Evolutionary conservation across 2,797 vertebrate species (phyloP).

Genomic region (Intellagama lesueurii): DNA sequence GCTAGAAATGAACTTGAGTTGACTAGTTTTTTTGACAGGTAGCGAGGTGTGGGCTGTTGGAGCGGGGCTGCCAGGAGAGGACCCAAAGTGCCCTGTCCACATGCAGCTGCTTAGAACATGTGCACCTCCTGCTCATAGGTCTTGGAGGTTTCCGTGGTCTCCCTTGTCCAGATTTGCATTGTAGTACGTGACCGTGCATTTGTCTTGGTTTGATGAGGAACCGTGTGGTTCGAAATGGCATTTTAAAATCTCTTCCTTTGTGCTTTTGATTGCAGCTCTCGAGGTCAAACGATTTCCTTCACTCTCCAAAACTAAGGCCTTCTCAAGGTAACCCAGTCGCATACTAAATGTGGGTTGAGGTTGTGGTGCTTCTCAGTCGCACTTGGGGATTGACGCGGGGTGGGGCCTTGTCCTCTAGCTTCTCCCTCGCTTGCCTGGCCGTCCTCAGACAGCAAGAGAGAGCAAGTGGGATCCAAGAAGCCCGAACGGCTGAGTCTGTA

Average conservation of each 20-base stretch:
- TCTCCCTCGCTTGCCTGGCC: not conserved
- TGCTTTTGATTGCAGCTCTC: conserved; percentile 65
- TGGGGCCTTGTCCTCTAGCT: too few relatives aligned
- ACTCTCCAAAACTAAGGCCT: conserved; percentile 67
- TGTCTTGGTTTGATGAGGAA: rapidly evolving
- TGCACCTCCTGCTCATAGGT: not conserved
- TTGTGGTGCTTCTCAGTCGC: not conserved
- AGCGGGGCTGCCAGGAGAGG: not conserved
- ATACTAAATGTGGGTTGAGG: not conserved
- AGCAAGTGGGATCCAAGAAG: not conserved
- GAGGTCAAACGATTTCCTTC: conserved; percentile 77
- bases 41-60: not conserved
- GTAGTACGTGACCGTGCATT: too few relatives aligned
- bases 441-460: not conserved
- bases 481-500: not conserved
- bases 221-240: rapidly evolving
- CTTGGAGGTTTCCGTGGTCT: too few relatives aligned
- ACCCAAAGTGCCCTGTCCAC: not conserved
- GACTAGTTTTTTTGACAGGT: not conserved
- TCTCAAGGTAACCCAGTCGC: conserved; percentile 61
- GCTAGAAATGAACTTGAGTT: not conserved
- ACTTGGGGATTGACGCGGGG: too few relatives aligned
- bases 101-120: not conserved
- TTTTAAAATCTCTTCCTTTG: conserved; percentile 18
- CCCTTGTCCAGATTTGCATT: not conserved